Conservation (phyloP, 2,888 invertebrate species). For the Apotomis turbidana region DNA sequence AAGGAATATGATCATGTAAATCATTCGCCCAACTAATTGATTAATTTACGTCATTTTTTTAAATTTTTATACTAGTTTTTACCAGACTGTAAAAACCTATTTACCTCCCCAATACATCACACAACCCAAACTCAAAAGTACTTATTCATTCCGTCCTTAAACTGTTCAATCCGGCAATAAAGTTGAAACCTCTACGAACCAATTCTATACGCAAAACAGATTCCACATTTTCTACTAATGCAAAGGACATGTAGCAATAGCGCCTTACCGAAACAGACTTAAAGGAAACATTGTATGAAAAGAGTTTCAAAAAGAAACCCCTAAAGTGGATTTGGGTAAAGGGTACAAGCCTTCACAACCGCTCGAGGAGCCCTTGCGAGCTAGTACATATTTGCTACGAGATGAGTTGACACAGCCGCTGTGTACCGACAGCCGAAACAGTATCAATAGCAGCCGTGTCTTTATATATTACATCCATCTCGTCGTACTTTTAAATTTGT, state of each 20-base stretch:
- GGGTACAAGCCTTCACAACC: conserved; percentile 58
- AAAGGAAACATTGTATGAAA: conserved; percentile 54
- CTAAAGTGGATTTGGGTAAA: conserved; percentile 65
- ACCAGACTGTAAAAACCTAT: neutral
- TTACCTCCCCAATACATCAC: neutral
- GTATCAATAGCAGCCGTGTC: conserved; percentile 31
- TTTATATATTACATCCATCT: neutral
- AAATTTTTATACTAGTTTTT: neutral
- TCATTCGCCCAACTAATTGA: too few relatives aligned
- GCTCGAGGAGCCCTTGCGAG: conserved; percentile 63
- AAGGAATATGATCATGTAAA: too few relatives aligned
- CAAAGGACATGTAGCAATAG: conserved; percentile 2
- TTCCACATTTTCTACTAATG: neutral
- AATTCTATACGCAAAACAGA: neutral
- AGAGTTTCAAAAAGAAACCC: conserved; percentile 54
- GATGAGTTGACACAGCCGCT: conserved; percentile 68
- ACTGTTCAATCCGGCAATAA: neutral
- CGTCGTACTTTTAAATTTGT: neutral
- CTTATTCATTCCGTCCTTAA: neutral
- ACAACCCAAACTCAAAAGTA: neutral
- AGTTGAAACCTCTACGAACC: neutral
- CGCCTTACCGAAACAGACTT: conserved; percentile 49
- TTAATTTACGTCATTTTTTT: too few relatives aligned
- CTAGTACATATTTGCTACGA: conserved; percentile 67
- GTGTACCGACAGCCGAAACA: conserved; percentile 51